Percentiles rank a stretch among this genome's conserved stretches.
phyloP scores from a whole-genome alignment of 2,113 vertebrate genomes.

The Labeo catla region DNA sequence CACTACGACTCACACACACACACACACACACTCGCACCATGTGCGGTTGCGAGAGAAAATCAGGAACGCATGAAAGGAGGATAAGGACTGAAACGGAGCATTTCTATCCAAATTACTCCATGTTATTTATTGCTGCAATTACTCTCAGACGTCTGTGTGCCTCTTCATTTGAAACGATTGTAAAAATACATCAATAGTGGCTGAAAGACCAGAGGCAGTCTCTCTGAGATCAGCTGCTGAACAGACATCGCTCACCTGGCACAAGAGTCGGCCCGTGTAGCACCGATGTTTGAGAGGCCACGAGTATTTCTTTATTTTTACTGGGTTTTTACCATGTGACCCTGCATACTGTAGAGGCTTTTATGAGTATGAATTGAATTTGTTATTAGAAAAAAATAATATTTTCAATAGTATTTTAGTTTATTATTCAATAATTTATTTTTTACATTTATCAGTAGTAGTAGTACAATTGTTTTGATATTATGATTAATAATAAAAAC shows the following conservation, averaged over 20 bases:
- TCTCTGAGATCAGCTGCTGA: constrained; percentile 35
- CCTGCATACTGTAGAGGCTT: neutral
- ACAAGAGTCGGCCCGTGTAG: neutral
- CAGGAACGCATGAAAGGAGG: constrained; percentile 13
- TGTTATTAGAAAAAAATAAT: no score
- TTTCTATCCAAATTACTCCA: constrained; percentile 45
- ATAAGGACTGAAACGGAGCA: constrained; percentile 35
- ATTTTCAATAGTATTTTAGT: no score
- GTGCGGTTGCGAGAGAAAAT: constrained; percentile 11
- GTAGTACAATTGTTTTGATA: no score
- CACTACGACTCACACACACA: neutral
- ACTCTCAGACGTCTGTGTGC: constrained; percentile 36
- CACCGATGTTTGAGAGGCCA: neutral
- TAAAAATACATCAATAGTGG: constrained; percentile 41
- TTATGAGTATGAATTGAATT: no score
- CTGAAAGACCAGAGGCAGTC: constrained; percentile 20
- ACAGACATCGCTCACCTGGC: constrained; percentile 33
- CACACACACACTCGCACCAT: constrained; percentile 5
- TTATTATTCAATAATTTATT: no score
- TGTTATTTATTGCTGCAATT: constrained; percentile 45
- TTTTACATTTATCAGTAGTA: no score
- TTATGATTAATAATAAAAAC: no score
- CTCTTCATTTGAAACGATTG: constrained; percentile 43
- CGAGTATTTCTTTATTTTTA: neutral
- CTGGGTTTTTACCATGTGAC: neutral